Conservation (phyloP, 2,113 vertebrate species). For the Pollimyrus isidori region DNA sequence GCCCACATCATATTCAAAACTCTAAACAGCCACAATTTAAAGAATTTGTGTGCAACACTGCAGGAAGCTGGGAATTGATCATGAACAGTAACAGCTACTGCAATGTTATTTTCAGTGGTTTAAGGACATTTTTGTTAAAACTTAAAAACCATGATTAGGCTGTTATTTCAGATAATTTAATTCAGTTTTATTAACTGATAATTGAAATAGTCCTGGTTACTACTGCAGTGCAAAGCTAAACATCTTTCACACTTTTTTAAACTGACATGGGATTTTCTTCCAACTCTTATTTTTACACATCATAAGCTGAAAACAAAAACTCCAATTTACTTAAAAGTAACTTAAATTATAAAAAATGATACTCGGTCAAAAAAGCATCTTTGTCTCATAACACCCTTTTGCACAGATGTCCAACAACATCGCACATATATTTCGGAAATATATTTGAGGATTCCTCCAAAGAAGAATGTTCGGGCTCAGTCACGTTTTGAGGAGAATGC, state of each 20-base stretch:
- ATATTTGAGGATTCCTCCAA: not conserved
- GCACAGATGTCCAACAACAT: not conserved
- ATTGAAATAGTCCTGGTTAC: slow-evolving; percentile 2
- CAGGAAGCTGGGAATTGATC: not conserved
- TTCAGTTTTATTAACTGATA: not conserved
- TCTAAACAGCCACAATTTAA: not conserved
- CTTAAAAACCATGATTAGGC: not conserved
- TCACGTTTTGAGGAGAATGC: not conserved
- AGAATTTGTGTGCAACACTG: not conserved
- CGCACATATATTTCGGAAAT: not conserved
- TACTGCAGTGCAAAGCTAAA: not conserved
- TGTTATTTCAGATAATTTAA: not conserved
- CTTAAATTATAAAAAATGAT: not conserved
- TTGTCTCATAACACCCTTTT: not conserved
- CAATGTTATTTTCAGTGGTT: not conserved
- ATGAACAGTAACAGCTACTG: not conserved
- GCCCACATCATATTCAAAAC: not conserved
- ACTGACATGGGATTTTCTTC: not conserved
- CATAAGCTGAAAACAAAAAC: not conserved
- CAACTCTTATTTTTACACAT: not conserved
- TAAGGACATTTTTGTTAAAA: not conserved
- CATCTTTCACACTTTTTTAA: not conserved
- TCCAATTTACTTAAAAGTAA: not conserved
- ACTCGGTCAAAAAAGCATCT: not conserved
- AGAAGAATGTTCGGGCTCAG: not conserved